A percentile compares a stretch with the other conserved stretches of the same genome.
These are phyloP conservation scores for Lithobates sylvaticus DNA, from an alignment of 2,797 vertebrate species.

Conservation along the genomic window DNA sequence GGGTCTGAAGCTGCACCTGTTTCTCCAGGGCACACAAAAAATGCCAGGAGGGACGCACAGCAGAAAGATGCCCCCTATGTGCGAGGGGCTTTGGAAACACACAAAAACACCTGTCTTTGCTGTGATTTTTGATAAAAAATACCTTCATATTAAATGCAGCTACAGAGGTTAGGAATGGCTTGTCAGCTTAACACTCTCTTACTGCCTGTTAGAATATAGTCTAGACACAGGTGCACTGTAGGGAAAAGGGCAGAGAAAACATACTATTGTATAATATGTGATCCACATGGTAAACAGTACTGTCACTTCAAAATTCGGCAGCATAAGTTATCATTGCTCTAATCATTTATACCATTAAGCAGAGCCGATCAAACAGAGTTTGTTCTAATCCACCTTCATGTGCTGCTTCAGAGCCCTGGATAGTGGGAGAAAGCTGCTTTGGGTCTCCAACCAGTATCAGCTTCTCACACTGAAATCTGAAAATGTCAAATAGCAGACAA, in stretches of 20 bases:
- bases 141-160: too few species aligned
- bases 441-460: constrained; percentile 82
- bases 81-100: too few species aligned
- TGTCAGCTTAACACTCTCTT: background rate
- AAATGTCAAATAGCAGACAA: constrained; percentile 1
- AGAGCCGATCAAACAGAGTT: constrained; percentile 81
- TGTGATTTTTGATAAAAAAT: too few species aligned
- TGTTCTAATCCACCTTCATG: constrained; percentile 79
- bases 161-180: too few species aligned
- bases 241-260: background rate
- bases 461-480: constrained; percentile 82
- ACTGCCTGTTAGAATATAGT: background rate
- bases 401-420: constrained; percentile 80
- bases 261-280: background rate
- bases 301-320: too few species aligned
- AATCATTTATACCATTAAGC: constrained; percentile 74
- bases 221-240: background rate
- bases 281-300: too few species aligned
- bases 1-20: too few species aligned
- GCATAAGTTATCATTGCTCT: background rate
- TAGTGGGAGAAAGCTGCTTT: constrained; percentile 78
- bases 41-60: too few species aligned
- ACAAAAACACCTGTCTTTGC: too few species aligned
- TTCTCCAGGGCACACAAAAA: too few species aligned
- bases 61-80: too few species aligned